Conservation (phyloP, 1,140 invertebrate genomes). For the Helicoverpa armigera region DNA sequence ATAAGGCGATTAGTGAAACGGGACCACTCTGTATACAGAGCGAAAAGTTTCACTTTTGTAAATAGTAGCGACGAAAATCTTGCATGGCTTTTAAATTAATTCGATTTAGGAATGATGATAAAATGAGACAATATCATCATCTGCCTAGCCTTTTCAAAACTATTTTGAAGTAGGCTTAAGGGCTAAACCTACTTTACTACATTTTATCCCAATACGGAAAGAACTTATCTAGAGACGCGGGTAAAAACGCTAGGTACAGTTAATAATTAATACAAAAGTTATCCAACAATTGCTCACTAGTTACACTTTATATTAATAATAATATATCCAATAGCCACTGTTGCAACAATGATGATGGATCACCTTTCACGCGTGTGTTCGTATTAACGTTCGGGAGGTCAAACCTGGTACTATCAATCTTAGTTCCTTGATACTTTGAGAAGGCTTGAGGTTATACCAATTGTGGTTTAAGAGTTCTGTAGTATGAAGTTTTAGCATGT, state of each 20-base stretch:
- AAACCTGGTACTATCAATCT: constrained; percentile 4
- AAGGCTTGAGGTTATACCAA: not conserved
- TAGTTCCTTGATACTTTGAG: constrained; percentile 9
- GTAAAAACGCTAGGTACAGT: too few species aligned
- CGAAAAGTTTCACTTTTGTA: not conserved
- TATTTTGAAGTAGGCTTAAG: too few species aligned
- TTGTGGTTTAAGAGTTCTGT: not conserved
- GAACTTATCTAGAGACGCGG: too few species aligned
- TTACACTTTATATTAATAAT: not conserved
- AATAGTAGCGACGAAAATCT: not conserved
- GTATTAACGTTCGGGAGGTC: not conserved
- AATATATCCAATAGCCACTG: not conserved
- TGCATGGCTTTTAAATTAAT: not conserved
- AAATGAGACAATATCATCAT: too few species aligned
- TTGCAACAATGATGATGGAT: not conserved
- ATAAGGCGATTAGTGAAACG: not conserved
- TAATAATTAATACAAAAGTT: too few species aligned
- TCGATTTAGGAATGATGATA: not conserved
- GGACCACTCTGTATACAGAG: constrained; percentile 1
- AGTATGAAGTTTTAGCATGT: not conserved
- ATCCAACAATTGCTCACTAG: too few species aligned
- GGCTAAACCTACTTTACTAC: too few species aligned
- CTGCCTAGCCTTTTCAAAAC: too few species aligned
- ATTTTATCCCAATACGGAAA: too few species aligned
- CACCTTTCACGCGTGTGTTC: not conserved